Evolutionary conservation across 2,888 invertebrate species (phyloP).

Genomic region (Piscicola geometra): DNA sequence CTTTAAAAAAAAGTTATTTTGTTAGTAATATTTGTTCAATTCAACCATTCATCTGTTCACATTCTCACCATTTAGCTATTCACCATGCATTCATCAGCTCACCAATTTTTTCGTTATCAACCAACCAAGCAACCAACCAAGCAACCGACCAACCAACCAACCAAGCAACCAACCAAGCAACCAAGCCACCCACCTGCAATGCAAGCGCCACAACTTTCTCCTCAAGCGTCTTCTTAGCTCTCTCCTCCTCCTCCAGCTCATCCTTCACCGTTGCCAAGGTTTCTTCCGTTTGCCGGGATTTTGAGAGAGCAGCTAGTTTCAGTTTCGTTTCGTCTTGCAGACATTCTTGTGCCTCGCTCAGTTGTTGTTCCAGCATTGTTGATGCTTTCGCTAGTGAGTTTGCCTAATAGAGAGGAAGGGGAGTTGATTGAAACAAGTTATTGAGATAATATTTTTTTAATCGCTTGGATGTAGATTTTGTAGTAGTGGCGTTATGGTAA

Average conservation of each 20-base stretch:
- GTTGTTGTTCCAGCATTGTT: slow-evolving; percentile 76
- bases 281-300: slow-evolving; percentile 81
- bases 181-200: slow-evolving; percentile 46
- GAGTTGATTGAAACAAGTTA: too few relatives aligned
- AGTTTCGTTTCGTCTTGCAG: slow-evolving; percentile 92
- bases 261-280: slow-evolving; percentile 82
- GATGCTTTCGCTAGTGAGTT: slow-evolving; percentile 80
- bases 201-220: slow-evolving; percentile 63
- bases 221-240: slow-evolving; percentile 74
- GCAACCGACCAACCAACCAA: too few relatives aligned
- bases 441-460: too few relatives aligned
- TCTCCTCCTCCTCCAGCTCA: slow-evolving; percentile 92
- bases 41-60: too few relatives aligned
- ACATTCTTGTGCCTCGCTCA: slow-evolving; percentile 76
- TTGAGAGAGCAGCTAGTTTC: slow-evolving; percentile 70
- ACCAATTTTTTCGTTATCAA: not conserved
- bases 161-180: too few relatives aligned
- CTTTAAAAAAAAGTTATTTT: too few relatives aligned
- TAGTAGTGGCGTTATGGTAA: too few relatives aligned
- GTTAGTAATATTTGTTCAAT: too few relatives aligned
- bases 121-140: too few relatives aligned
- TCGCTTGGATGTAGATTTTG: too few relatives aligned
- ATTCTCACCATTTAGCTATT: too few relatives aligned
- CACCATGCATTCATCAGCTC: not conserved
- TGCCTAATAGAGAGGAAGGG: slow-evolving; percentile 61